Base-by-base conservation (phyloP, 2,797 vertebrate species). In the Mormyrops boulengeri region DNA sequence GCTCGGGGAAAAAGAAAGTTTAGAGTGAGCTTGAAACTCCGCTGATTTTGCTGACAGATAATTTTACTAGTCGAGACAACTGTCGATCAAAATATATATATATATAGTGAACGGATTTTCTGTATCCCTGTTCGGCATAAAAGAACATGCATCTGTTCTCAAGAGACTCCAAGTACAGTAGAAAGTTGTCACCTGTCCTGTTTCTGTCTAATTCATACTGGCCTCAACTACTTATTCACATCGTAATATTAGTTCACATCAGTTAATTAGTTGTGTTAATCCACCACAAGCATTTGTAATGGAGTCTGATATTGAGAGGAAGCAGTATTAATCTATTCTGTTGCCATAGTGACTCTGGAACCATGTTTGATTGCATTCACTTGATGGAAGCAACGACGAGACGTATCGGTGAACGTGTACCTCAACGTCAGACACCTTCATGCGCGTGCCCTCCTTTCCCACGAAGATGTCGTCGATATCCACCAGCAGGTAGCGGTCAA, bases 381-480 rank as follows among this genome's bases (percentile, higher is more conserved):
- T 49, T 44, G 73, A 44, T 4, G 60, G 22, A 30, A 30, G 22
- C 60, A 4, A 12, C 11, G 0, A 26, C 26, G 38, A 38, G 34
- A 17, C 14, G 12, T 44, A 62, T 62, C 4, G 17, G 55, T 2
- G 14, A 22, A 12, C 0, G 38, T n/a, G 1, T 87, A 96, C 96
- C 96, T 97, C 96, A 90, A 97, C 96, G 0, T 97, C 96, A 90
- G 96, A 95, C 92, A 96, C 95, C 89, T 97, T 97, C 96, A 97
- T 97, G 90, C 96, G 95, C 0, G 96, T 97, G 89, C 96, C 96
- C 91, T 97, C 96, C 90, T 97, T 97, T 93, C 96, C 96, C 89
- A 97, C 96, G 3, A 97, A 97, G 91, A 97, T 97, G 92, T 97
- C 96, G 0, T 97, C 96, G 0, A 97, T 97, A 91, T 97, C 96